Base-by-base conservation (phyloP, 1,140 invertebrate species). In the Wasmannia auropunctata region DNA sequence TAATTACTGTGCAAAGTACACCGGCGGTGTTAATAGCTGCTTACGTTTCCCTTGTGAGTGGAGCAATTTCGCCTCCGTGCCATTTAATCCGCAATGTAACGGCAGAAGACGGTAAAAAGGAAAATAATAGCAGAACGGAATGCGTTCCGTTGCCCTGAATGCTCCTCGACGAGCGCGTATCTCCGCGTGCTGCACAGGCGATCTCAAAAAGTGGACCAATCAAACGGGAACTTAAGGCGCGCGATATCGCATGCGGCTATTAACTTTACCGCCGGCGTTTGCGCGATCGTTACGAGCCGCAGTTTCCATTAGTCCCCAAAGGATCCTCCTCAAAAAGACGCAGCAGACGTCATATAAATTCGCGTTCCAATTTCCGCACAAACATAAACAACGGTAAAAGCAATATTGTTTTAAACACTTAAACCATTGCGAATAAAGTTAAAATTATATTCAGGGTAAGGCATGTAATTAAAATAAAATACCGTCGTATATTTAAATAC, bases 251-350 rank as follows among this genome's bases (percentile, higher is more conserved):
- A 16, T 11, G 14, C 14, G 46, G 58, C 69, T 74, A 83, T 84
- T 86, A 86, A 86, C 56, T 58, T 84, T 34, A 60, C 43, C 37
- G 25, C 46, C 34, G 43, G 25, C 58, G n/a, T 86, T 86, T 86
- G 84, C 46, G 28, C 25, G 56, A 74, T 72, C 46, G 34, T 83
- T 79, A 83, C 40, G 37, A 60, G 8, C 63, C 16, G 51, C 34
- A 74, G 37, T 5, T 81, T 31, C 40, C 60, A 84, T 74, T 86
- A 75, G n/a, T 85, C 62, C 40, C n/a, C 16, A 31, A 46, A 49
- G 62, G 16, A 11, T 37, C 63, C 34, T 81, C 51, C 19, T 34
- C 40, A 40, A 67, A 65, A 67, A 37, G 22, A 81, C 51, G 65
- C 46, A 46, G 2, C 28, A 14, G 5, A 31, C 25, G 22, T 25